Percentiles rank a stretch among this genome's conserved stretches.
These are phyloP conservation scores for Arctia plantaginis DNA, from an alignment of 2,888 invertebrate genomes.

Conservation along the genomic window DNA sequence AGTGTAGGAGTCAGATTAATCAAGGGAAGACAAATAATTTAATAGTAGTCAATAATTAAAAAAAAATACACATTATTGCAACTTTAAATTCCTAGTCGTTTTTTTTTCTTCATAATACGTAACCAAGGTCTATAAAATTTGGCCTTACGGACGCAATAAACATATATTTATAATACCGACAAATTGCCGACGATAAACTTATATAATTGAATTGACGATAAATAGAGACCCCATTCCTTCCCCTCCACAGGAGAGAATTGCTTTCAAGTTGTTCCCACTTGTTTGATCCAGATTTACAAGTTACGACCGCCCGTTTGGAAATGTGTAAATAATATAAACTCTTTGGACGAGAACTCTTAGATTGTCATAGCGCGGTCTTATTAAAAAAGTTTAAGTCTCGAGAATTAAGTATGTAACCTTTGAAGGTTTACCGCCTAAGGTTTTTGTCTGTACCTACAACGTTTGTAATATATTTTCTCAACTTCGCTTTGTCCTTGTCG, in stretches of 20 bases:
- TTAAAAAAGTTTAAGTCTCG: slow-evolving; percentile 57
- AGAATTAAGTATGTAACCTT: slow-evolving; percentile 49
- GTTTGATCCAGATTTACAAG: slow-evolving; percentile 48
- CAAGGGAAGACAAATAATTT: neutral
- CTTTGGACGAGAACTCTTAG: slow-evolving; percentile 19
- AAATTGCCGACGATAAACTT: slow-evolving; percentile 25
- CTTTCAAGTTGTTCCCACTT: slow-evolving; percentile 48
- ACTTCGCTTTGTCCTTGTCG: slow-evolving; percentile 24
- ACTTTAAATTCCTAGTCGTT: too few relatives aligned
- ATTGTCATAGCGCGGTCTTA: slow-evolving; percentile 49
- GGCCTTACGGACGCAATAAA: neutral
- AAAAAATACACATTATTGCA: neutral
- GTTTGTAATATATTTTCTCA: slow-evolving; percentile 12
- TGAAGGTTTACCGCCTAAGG: slow-evolving; percentile 35
- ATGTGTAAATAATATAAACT: slow-evolving; percentile 52
- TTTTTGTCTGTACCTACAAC: slow-evolving; percentile 34
- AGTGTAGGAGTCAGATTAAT: neutral
- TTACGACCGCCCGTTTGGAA: slow-evolving; percentile 41
- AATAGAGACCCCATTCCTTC: slow-evolving; percentile 25
- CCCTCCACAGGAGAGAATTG: slow-evolving; percentile 34
- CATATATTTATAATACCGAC: neutral
- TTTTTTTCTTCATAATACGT: too few relatives aligned
- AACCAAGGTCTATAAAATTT: neutral
- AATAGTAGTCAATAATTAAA: neutral
- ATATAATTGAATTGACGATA: slow-evolving; percentile 35